Base-by-base conservation (phyloP, 1,140 invertebrate species). In the Lerema accius region DNA sequence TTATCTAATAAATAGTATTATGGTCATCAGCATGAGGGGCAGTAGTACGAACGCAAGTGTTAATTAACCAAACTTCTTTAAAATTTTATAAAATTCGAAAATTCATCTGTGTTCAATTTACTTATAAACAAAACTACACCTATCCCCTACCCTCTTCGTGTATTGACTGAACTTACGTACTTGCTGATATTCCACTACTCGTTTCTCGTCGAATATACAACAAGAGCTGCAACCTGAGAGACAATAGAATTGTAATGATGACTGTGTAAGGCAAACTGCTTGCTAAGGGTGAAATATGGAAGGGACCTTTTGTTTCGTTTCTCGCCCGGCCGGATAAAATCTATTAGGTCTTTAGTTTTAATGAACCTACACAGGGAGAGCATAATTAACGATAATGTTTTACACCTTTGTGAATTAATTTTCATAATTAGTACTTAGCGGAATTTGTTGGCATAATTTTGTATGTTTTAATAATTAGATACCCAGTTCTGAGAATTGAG, bases 171-270 rank as follows among this genome's bases (percentile, higher is more conserved):
- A n/a, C n/a, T n/a, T n/a, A n/a, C n/a, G n/a, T n/a, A n/a, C n/a
- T n/a, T n/a, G n/a, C n/a, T n/a, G n/a, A n/a, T n/a, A n/a, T n/a
- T n/a, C n/a, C n/a, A n/a, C n/a, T n/a, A n/a, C 16, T 48, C 45
- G 19, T 28, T 28, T 48, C 23, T 17, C 23, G 45, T 5, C 26
- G n/a, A 14, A 19, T 1, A 23, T 55, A 40, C 9, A 43, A 9
- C 51, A 55, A 55, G 7, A 23, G 11, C 51, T 19, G 13, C 13
- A 6, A 53, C 50, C 50, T 43, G 39, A 28, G 14, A 42, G 51
- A 55, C 51, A 55, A 55, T 43, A 55, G 51, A 43, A 55, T 43
- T 28, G 53, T 56, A 56, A 56, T 56, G 53, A 56, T 56, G 53
- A 56, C 53, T 58, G 53, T 26, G 53, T 45, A 45, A 58, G 53